Evolutionary conservation across 2,888 invertebrate genomes (phyloP).

Genomic region (Drosophila quinaria): DNA sequence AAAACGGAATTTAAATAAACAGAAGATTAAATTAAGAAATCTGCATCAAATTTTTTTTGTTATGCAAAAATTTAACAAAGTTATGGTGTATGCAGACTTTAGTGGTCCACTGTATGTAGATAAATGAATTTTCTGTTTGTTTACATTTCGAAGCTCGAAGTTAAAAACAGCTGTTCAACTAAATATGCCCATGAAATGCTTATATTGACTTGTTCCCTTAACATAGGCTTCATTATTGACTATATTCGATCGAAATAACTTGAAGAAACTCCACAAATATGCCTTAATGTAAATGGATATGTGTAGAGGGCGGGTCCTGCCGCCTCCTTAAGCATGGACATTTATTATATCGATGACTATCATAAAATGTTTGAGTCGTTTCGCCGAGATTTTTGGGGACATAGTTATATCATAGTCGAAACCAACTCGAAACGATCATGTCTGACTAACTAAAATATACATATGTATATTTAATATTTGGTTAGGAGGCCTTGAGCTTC

Average conservation of each 20-base stretch:
- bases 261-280: background rate
- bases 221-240: background rate
- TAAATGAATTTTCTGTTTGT: background rate
- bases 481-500: conserved; percentile 36
- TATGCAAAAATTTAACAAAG: no score
- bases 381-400: background rate
- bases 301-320: conserved; percentile 8
- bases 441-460: background rate
- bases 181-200: background rate
- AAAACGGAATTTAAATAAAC: no score
- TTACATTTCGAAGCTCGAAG: background rate
- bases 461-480: conserved; percentile 42
- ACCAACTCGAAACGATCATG: background rate
- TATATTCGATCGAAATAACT: background rate
- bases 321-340: no score
- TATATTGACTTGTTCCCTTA: background rate
- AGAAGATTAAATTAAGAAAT: no score
- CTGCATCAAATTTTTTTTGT: no score
- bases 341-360: no score
- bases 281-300: conserved; percentile 11
- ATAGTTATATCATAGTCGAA: background rate
- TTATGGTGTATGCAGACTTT: no score
- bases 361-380: background rate
- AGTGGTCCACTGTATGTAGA: no score
- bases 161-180: conserved; percentile 1